Conservation (phyloP, 2,888 invertebrate species). For the Parthenolecanium corni region DNA sequence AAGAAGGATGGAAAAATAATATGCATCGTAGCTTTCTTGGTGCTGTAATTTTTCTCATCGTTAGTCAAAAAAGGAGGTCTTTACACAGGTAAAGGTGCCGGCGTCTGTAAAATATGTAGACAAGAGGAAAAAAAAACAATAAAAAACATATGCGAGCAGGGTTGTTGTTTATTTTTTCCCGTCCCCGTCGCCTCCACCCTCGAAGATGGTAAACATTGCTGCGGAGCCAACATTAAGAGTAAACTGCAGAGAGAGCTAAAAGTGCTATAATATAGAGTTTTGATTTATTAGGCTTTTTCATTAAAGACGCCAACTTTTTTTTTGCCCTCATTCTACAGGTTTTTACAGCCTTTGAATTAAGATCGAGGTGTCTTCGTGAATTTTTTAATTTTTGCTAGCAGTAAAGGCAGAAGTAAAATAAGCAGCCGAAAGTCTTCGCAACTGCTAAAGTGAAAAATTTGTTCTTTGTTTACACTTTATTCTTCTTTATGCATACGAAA, state of each 20-base stretch:
- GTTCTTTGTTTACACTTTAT: no score
- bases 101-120: slow-evolving; percentile 6
- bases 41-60: neutral
- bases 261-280: slow-evolving; percentile 3
- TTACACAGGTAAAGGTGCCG: no score
- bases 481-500: no score
- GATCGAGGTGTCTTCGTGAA: no score
- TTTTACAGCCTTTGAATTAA: no score
- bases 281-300: slow-evolving; percentile 28
- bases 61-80: slow-evolving; percentile 9
- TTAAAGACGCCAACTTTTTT: slow-evolving; percentile 9
- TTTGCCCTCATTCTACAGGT: no score
- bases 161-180: no score
- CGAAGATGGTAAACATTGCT: neutral
- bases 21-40: slow-evolving; percentile 5
- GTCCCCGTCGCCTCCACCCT: no score
- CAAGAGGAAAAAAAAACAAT: slow-evolving; percentile 12
- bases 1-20: slow-evolving; percentile 24
- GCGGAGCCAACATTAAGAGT: neutral
- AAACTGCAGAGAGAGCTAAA: neutral
- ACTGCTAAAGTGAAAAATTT: no score
- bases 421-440: no score
- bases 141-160: slow-evolving; percentile 25
- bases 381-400: no score
- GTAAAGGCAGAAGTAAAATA: no score